These are phyloP conservation scores for Drosophila lini DNA, from an alignment of 1,140 invertebrate species.

Conservation along the genomic window DNA sequence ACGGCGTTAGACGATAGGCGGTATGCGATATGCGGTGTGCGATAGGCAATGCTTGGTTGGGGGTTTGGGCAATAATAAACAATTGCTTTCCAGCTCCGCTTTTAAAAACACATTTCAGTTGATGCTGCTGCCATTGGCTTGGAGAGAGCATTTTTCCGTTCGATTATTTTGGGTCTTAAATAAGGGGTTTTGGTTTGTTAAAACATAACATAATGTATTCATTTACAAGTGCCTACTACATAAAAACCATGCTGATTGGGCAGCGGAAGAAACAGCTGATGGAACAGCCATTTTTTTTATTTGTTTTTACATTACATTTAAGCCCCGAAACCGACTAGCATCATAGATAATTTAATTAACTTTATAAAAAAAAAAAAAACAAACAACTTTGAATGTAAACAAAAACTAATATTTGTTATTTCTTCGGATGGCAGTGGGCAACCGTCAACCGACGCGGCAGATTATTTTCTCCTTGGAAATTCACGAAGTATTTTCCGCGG, in stretches of 20 bases:
- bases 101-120: conserved; percentile 1
- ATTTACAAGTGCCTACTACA: background rate
- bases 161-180: background rate
- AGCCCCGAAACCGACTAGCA: conserved; percentile 4
- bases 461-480: conserved; percentile 7
- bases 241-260: background rate
- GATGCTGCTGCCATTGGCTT: conserved; percentile 2
- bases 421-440: conserved; percentile 7
- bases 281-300: background rate
- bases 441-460: conserved; percentile 9
- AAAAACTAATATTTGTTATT: background rate
- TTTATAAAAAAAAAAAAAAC: background rate
- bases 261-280: conserved; percentile 1
- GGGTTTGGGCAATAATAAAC: conserved; percentile 4
- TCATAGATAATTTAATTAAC: background rate
- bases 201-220: background rate
- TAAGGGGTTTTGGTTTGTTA: background rate
- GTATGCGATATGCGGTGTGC: conserved; percentile 35
- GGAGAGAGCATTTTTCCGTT: conserved; percentile 5
- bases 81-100: background rate
- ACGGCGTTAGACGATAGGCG: conserved; percentile 40
- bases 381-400: background rate
- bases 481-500: conserved; percentile 3
- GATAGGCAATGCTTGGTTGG: conserved; percentile 45
- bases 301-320: conserved; percentile 4